Evolutionary conservation across 2,888 invertebrate species (phyloP), one percentile per base, ranked within the genome.

Genomic region (Spisula subtruncata): DNA sequence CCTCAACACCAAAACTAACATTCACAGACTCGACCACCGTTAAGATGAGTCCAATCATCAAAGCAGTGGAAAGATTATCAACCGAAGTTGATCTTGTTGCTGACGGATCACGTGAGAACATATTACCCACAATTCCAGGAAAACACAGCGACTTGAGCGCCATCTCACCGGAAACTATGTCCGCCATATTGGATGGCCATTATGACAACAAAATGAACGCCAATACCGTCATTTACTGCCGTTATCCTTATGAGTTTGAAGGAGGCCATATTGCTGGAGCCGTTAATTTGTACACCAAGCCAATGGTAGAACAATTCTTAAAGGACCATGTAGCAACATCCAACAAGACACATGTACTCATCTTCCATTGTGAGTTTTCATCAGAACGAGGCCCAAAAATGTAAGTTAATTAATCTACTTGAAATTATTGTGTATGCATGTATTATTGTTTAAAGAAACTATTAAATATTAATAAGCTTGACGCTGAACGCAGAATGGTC

Each of bases 291-390:
- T 92, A 93, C 86, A 90, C 91, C 4, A 82, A 88, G 80, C 90
- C 90, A 6, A 48, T 81, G 12, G 54, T 92, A 8, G 85, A 87
- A 56, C 56, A 80, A 12, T 87, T 91, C 35, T 83, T 93, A 16
- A 41, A 81, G 32, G 86, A 87, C 16, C 29, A 86, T 25, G 54
- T 32, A 0, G 41, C 51, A 8, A 41, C 86, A 32, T 25, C 84
- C 4, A 16, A 86, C 46, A 75, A 96, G 87, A 97, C 98, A 81
- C 97, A 98, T 93, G 98, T 99, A 81, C 97, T 99, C 79, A 98
- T 99, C 84, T 99, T 99, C 97, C 99, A 99, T 97, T 99, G 99
- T 97, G 99, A 99, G 97, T 99, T 99, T 97, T 99, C 99, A 0
- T 98, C 98, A 88, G 98, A 99, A 97, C 97, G 99, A 87, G 99